phyloP scores from a whole-genome alignment of 2,888 invertebrate genomes.

The Drosophila melanosoma region DNA sequence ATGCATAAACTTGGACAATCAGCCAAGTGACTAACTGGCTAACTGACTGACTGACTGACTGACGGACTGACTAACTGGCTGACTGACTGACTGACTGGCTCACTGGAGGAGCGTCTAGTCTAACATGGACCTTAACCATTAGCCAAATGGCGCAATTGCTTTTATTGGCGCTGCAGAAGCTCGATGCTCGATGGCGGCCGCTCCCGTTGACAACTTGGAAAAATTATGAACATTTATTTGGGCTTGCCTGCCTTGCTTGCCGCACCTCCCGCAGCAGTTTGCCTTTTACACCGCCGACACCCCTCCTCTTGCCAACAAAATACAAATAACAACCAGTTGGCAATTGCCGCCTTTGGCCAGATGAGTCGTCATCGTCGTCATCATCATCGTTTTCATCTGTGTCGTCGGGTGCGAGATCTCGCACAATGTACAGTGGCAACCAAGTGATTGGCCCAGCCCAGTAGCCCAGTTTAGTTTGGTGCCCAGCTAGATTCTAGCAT shows the following conservation, averaged over 20 bases:
- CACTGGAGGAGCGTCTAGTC: slow-evolving; percentile 58
- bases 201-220: slow-evolving; percentile 79
- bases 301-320: neutral
- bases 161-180: slow-evolving; percentile 77
- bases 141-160: slow-evolving; percentile 80
- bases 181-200: slow-evolving; percentile 45
- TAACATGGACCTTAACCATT: slow-evolving; percentile 76
- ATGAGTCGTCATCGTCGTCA: slow-evolving; percentile 26
- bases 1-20: slow-evolving; percentile 68
- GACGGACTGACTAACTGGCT: slow-evolving; percentile 1
- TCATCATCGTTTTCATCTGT: slow-evolving; percentile 35
- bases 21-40: slow-evolving; percentile 46
- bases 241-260: slow-evolving; percentile 68
- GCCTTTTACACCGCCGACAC: neutral
- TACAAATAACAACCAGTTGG: slow-evolving; percentile 32
- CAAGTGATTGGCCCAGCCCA: slow-evolving; percentile 33
- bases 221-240: slow-evolving; percentile 82
- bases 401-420: slow-evolving; percentile 62
- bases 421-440: slow-evolving; percentile 55
- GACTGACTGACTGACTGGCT: slow-evolving; percentile 24
- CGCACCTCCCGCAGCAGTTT: slow-evolving; percentile 48
- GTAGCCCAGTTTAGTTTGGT: slow-evolving; percentile 12
- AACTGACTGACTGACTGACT: slow-evolving; percentile 40
- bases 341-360: slow-evolving; percentile 49
- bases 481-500: neutral